These are phyloP conservation scores for Oryzias celebensis DNA, from an alignment of 2,113 vertebrate species.

Conservation along the genomic window DNA sequence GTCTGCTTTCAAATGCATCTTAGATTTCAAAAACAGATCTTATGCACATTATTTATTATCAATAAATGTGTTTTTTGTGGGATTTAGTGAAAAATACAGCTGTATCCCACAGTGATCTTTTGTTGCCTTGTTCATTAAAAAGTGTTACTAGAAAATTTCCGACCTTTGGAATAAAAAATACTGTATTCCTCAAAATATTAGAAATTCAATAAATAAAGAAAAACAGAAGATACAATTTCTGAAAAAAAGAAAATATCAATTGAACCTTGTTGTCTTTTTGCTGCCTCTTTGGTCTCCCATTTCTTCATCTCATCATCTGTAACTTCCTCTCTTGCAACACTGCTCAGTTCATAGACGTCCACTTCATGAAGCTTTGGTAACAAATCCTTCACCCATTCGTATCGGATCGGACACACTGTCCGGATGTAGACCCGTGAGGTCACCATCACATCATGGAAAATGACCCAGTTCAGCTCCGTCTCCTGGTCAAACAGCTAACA, in stretches of 20 bases:
- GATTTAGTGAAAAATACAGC: too few species aligned
- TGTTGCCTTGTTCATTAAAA: too few species aligned
- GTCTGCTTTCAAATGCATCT: too few species aligned
- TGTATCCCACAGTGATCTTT: too few species aligned
- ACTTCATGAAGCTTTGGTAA: conserved; percentile 93
- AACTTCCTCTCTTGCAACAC: conserved; percentile 88
- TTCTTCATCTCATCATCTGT: conserved; percentile 85
- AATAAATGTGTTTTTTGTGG: too few species aligned
- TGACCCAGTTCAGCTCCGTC: conserved; percentile 88
- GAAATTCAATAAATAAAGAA: not conserved
- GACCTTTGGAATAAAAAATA: too few species aligned
- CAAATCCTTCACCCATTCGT: conserved; percentile 93
- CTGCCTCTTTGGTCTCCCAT: conserved; percentile 84
- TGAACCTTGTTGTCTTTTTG: conserved; percentile 83
- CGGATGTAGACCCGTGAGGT: conserved; percentile 90
- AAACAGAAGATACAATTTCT: not conserved
- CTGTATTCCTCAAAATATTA: not conserved
- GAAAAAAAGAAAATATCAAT: not conserved
- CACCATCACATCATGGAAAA: conserved; percentile 93
- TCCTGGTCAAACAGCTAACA: conserved; percentile 89
- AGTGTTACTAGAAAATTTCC: too few species aligned
- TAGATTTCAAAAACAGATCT: too few species aligned
- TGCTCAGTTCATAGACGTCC: conserved; percentile 91
- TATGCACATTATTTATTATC: too few species aligned
- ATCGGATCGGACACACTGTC: conserved; percentile 91